Base-by-base conservation (phyloP, 2,797 vertebrate species). In the Podarcis siculus region DNA sequence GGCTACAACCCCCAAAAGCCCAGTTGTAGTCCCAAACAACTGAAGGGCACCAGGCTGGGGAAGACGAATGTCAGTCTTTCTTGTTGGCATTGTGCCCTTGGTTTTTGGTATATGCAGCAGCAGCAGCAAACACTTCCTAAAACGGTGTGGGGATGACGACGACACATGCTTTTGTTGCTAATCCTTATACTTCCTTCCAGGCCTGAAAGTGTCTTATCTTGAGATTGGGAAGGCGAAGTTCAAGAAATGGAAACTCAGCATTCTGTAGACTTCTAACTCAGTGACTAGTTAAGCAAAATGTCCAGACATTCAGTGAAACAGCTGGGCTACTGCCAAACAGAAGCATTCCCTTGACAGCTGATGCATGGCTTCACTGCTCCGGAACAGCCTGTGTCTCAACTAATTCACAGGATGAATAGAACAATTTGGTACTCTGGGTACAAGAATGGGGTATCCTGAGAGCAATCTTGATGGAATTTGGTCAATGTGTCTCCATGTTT, bases 311-410 rank as follows among this genome's bases (percentile, higher is more conserved):
- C 45, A n/a, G 67, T 19, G n/a, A 19, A 82, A 45, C 12, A 82
- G 39, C 66, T 82, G 27, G 19, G 37, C 15, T 69, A 27, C 8
- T 82, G 37, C 3, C 67, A 69, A 45, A 32, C 42, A 15, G 30
- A 69, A 82, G 67, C 66, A 21, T 19, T n/a, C 39, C 64, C 15
- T 21, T 71, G 81, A 82, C 39, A n/a, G 30, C 1, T 1, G 6
- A 21, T 9, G 19, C 27, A 69, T 45, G 81, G 37, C 64, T 67
- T 82, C 61, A 17, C 80, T 17, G 39, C 66, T 69, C 37, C 27
- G 15, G 37, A 82, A 19, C 21, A 4, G 39, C 21, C 58, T 0
- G 0, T 5, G 69, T 88, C 4, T 1, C 67, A 0, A 0, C 1
- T 8, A 7, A 2, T 64, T 30, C 35, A 2, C 13, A 58, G 87